phyloP scores from a whole-genome alignment of 2,797 vertebrate genomes.

The Enteromius fasciolatus region DNA sequence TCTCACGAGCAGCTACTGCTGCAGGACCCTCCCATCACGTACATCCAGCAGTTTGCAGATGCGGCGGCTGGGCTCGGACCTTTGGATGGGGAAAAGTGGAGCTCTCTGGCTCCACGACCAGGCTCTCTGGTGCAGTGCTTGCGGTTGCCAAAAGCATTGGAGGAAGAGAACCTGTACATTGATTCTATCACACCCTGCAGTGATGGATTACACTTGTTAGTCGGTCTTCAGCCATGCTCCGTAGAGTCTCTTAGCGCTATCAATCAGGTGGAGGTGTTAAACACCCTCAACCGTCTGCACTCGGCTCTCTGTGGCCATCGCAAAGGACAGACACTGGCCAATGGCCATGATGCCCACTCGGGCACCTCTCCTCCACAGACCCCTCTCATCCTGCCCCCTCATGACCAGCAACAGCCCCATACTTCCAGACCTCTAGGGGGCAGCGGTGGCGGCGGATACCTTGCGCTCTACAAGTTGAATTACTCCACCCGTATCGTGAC shows the following conservation, averaged over 20 bases:
- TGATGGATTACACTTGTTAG: conserved; percentile 94
- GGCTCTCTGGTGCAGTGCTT: conserved; percentile 95
- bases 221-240: conserved; percentile 89
- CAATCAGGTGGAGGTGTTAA: conserved; percentile 98
- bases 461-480: conserved; percentile 97
- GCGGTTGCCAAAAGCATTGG: conserved; percentile 92
- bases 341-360: conserved; percentile 83
- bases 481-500: conserved; percentile 97
- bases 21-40: conserved; percentile 97
- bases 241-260: conserved; percentile 91
- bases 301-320: conserved; percentile 93
- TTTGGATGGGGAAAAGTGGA: conserved; percentile 93
- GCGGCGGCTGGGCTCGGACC: conserved; percentile 84
- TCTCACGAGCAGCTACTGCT: conserved; percentile 95
- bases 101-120: conserved; percentile 89
- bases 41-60: conserved; percentile 98
- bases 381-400: conserved; percentile 79
- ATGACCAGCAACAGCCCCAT: conserved; percentile 69
- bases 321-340: conserved; percentile 84
- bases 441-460: conserved; percentile 89
- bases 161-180: conserved; percentile 95
- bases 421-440: conserved; percentile 73
- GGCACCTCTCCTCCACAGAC: conserved; percentile 84
- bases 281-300: conserved; percentile 98
- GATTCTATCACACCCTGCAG: conserved; percentile 97